Evolutionary conservation across 92 coral and sea anemone genomes (phyloP).

Genomic region (Zoanthus gigantus): DNA sequence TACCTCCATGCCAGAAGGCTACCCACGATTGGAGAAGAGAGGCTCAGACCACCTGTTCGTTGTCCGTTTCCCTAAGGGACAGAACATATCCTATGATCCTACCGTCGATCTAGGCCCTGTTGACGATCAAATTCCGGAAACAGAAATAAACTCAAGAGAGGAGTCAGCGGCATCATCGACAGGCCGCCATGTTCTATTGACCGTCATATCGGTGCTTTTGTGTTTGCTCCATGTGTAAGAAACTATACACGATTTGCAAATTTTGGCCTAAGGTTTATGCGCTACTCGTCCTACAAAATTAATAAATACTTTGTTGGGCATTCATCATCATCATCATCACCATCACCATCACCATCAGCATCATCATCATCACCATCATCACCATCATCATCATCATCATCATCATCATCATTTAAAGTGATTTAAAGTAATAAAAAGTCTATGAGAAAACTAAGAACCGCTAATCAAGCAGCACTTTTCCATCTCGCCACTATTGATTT

Average conservation of each 20-base stretch:
- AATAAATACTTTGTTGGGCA: no score
- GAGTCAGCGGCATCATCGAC: background rate
- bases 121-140: background rate
- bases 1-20: conserved; percentile 5
- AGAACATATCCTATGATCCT: conserved; percentile 11
- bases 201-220: background rate
- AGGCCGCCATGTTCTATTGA: background rate
- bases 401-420: no score
- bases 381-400: no score
- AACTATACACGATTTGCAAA: background rate
- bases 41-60: background rate
- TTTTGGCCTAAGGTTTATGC: no score
- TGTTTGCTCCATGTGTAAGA: background rate
- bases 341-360: no score
- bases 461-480: no score
- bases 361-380: no score
- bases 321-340: no score
- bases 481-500: no score
- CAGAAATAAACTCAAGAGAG: background rate
- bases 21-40: background rate
- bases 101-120: conserved; percentile 4
- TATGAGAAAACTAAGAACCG: no score
- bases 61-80: conserved; percentile 13
- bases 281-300: no score
- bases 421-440: no score